A percentile compares a stretch with the other conserved stretches of the same genome.
phyloP scores from a whole-genome alignment of 2,113 vertebrate genomes.

The Aramus guarauna region DNA sequence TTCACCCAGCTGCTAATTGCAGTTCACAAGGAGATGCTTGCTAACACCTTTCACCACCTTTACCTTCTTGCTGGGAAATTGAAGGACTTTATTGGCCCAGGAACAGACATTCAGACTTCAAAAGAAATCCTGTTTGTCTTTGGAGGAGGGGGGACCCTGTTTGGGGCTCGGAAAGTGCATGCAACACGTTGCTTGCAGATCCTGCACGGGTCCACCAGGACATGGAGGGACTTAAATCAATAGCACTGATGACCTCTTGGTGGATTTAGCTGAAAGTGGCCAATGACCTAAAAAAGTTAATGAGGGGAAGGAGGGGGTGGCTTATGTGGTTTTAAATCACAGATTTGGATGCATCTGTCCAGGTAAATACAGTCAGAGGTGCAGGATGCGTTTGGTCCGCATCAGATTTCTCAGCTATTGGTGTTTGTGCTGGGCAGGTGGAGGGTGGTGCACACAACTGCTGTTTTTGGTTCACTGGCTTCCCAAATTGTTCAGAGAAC shows the following conservation, averaged over 20 bases:
- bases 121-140: slow-evolving; percentile 30
- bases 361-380: neutral
- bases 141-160: neutral
- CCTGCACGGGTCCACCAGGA: neutral
- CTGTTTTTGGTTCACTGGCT: neutral
- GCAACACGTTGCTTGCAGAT: neutral
- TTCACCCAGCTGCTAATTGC: slow-evolving; percentile 66
- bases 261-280: neutral
- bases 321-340: neutral
- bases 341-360: neutral
- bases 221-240: fast-evolving
- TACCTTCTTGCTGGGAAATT: slow-evolving; percentile 45
- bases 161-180: neutral
- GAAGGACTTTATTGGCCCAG: slow-evolving; percentile 49
- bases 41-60: slow-evolving; percentile 41
- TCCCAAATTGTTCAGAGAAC: slow-evolving; percentile 4
- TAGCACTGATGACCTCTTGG: neutral
- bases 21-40: slow-evolving; percentile 38
- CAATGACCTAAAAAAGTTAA: neutral
- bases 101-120: slow-evolving; percentile 49
- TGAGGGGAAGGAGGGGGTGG: neutral
- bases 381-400: neutral
- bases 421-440: neutral
- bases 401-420: neutral
- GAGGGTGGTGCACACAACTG: neutral